Evolutionary conservation across 2,113 vertebrate species (phyloP).

Genomic region (Spea bombifrons): DNA sequence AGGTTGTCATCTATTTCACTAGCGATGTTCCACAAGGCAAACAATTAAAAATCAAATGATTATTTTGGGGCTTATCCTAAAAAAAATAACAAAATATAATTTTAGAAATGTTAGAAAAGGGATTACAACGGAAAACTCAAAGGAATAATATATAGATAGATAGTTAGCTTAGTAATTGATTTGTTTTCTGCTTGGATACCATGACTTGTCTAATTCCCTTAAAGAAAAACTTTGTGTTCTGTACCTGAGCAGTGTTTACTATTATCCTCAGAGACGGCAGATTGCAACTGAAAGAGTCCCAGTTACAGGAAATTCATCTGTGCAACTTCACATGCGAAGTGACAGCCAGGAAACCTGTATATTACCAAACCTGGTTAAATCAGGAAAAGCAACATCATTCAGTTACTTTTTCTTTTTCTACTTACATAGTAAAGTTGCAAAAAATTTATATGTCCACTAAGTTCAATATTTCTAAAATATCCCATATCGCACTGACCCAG

Average conservation of each 20-base stretch:
- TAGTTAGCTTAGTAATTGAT: no score
- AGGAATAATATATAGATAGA: no score
- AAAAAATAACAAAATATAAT: no score
- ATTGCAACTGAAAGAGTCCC: conserved; percentile 64
- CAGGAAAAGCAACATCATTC: conserved; percentile 59
- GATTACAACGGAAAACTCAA: no score
- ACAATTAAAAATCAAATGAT: no score
- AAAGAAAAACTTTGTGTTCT: conserved; percentile 49
- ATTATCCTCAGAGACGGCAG: conserved; percentile 66
- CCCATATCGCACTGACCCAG: no score
- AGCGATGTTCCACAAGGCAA: no score
- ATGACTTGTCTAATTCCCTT: conserved; percentile 56
- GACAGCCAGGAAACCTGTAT: conserved; percentile 69
- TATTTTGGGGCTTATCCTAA: no score
- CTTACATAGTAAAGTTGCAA: neutral
- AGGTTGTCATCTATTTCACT: no score
- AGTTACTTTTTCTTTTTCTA: conserved; percentile 64
- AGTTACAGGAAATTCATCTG: conserved; percentile 63
- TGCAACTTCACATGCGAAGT: conserved; percentile 64
- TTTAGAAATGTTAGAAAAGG: no score
- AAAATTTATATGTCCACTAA: no score
- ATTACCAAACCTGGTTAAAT: conserved; percentile 67
- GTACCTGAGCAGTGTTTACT: conserved; percentile 56
- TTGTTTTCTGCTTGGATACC: neutral
- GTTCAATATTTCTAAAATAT: no score